Evolutionary conservation across 2,113 vertebrate species (phyloP).

Genomic region (Rhipidura dahli): DNA sequence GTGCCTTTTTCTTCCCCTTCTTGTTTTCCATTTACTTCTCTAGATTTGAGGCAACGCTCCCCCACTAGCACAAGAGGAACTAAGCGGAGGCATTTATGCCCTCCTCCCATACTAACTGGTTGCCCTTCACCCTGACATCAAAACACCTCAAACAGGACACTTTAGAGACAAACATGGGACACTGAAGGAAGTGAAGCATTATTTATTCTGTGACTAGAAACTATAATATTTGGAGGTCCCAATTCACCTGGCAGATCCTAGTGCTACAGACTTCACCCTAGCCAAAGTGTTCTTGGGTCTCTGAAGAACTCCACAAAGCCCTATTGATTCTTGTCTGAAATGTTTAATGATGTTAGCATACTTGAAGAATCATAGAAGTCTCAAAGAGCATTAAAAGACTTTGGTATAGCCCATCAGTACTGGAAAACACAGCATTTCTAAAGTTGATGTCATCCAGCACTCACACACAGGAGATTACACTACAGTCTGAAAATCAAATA

Average conservation of each 20-base stretch:
- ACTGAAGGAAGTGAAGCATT: background rate
- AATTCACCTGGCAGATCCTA: background rate
- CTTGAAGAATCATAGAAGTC: background rate
- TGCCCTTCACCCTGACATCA: background rate
- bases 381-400: background rate
- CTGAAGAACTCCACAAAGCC: background rate
- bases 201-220: background rate
- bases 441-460: background rate
- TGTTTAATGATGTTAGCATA: background rate
- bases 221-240: background rate
- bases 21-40: background rate
- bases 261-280: background rate
- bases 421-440: background rate
- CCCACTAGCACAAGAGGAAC: background rate
- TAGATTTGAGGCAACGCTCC: background rate
- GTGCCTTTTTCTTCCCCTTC: background rate
- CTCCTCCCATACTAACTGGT: background rate
- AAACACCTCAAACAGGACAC: background rate
- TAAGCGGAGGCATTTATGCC: background rate
- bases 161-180: background rate
- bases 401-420: background rate
- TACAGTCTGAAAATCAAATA: conserved; percentile 31
- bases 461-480: background rate
- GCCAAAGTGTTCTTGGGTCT: background rate
- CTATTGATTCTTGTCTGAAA: background rate